These are phyloP conservation scores for Neuroterus valhalla DNA, from an alignment of 1,140 invertebrate genomes.

Conservation along the genomic window DNA sequence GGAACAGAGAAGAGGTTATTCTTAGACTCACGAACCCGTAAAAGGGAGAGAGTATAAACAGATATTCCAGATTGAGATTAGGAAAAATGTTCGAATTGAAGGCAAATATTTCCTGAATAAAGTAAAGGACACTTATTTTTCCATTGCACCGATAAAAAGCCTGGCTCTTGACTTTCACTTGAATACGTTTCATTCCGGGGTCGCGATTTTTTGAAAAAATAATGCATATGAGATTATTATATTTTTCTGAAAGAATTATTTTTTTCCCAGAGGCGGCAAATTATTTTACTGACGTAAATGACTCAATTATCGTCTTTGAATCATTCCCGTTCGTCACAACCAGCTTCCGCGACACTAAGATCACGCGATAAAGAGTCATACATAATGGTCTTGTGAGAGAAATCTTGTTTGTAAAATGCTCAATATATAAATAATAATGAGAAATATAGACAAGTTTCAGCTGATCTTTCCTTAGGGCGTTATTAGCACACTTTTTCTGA, in stretches of 20 bases:
- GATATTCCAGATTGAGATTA: too few species aligned
- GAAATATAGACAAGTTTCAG: background rate
- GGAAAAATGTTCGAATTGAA: too few species aligned
- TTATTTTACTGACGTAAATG: conserved; percentile 5
- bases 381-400: background rate
- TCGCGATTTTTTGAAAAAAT: too few species aligned
- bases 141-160: too few species aligned
- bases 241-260: background rate
- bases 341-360: conserved; percentile 26
- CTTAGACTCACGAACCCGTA: too few species aligned
- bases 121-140: too few species aligned
- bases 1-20: too few species aligned
- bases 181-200: too few species aligned
- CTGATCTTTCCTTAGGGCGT: background rate
- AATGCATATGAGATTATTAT: too few species aligned
- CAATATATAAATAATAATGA: conserved; percentile 9
- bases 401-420: background rate
- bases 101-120: too few species aligned
- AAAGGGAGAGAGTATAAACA: too few species aligned
- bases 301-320: background rate
- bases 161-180: too few species aligned
- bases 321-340: conserved; percentile 4
- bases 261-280: background rate
- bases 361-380: conserved; percentile 13
- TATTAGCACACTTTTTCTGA: conserved; percentile 6